Evolutionary conservation across 2,113 vertebrate species (phyloP), one percentile per base, ranked within the genome.

Genomic region (Danionella cerebrum): DNA sequence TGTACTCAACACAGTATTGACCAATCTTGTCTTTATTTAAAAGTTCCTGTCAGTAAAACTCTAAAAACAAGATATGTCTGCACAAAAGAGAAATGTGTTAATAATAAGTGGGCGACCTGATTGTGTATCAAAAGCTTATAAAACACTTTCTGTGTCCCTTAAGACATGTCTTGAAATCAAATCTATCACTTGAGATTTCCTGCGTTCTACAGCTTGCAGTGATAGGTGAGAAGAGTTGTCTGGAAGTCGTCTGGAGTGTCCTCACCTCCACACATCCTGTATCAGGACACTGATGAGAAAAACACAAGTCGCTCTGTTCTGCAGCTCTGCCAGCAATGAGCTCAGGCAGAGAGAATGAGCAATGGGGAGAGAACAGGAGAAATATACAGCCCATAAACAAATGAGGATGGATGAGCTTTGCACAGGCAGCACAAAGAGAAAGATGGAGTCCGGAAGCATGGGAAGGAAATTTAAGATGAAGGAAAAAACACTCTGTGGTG

Each of bases 201-300:
- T 36, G 60, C 27, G 6, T 16, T 33, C 41, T n/a, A n/a, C n/a
- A n/a, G n/a, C n/a, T n/a, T 64, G 60, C 24, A 48, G 44, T 47
- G 13, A n/a, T 24, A n/a, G 11, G 4, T 22, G 44, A 48, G 31
- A 63, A 29, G 44, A 48, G 60, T 64, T 48, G 60, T 48, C 60
- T 22, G 53, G 47, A 67, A 65, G 62, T 70, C 67, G 42, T 35
- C 64, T 70, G 68, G 39, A 22, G 31, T 33, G 19, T 70, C 62
- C 31, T 74, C 53, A 55, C 48, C 63, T 73, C 63, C 33, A 18
- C 59, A 67, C 39, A 70, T 69, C 53, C 59, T 60, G 71, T 38
- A 29, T 57, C 50, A 67, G 36, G 33, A 21, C 48, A 29, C 44
- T 70, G 74, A 73, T 76, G 74, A 76, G 70, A 67, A 72, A 76